Evolutionary conservation across 2,113 vertebrate genomes (phyloP), one percentile per base, ranked within the genome.

Genomic region (Podiceps cristatus): DNA sequence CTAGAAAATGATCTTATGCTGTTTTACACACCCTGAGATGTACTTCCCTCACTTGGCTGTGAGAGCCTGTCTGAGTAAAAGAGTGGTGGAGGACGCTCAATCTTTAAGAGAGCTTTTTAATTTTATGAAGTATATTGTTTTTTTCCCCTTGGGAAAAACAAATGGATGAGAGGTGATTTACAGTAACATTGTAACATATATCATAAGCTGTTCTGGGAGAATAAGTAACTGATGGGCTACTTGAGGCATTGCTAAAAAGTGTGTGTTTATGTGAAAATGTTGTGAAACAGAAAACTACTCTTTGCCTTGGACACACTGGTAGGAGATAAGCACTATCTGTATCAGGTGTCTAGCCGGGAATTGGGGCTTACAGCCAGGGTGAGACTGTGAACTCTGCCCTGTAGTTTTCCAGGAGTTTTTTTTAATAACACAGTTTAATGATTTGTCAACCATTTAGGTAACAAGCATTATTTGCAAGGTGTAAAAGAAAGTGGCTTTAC

Each of bases 201-300:
- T 62, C 9, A 22, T 24, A 58, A 0, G 1, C 14, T 50, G 1
- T 63, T 75, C 49, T 85, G n/a, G 18, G 33, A 82, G 27, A 56
- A 50, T n/a, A 90, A 79, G 42, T 11, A 81, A 81, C 22, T 45
- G 35, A 40, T 47, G 28, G 35, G 28, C 23, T 82, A 35, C 45
- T 79, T 85, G 50, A 82, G 45, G 42, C 28, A 24, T 23, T 76
- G 62, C 69, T 82, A 67, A 94, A 95, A 63, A 56, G 52, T 19
- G 53, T 4, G 18, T 28, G 45, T 58, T 90, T 76, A 64, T 62
- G 45, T 58, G 66, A 79, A 94, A 88, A 87, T 28, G 8, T 64
- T 85, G 87, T 73, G 74, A 90, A 95, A 93, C 29, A 85, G 52
- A 83, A 68, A 91, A 85, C 58, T 87, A 35, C 37, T 84, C 56